phyloP scores from a whole-genome alignment of 1,140 invertebrate genomes.

The Megalopta genalis region DNA sequence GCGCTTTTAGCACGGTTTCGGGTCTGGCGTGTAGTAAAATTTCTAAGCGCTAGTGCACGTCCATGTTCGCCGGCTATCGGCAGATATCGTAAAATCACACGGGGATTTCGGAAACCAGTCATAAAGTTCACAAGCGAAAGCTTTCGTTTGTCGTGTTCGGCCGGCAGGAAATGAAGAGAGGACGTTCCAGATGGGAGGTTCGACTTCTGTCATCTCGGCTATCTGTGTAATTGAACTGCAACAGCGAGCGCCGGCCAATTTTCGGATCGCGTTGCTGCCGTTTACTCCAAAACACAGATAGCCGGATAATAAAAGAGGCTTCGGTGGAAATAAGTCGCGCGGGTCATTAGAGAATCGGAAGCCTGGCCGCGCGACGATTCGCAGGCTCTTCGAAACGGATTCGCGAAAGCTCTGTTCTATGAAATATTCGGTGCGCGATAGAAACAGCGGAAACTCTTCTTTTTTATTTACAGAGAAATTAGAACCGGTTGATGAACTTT shows the following conservation, averaged over 20 bases:
- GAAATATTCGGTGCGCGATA: neutral
- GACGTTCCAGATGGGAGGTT: neutral
- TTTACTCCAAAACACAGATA: neutral
- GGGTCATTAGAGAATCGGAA: neutral
- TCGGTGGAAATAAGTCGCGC: neutral
- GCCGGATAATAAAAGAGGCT: neutral
- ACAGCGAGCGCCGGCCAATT: constrained; percentile 13
- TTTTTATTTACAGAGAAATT: too few relatives aligned
- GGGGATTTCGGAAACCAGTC: constrained; percentile 18
- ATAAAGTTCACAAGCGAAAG: constrained; percentile 18
- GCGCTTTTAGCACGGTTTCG: neutral
- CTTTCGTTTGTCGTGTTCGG: constrained; percentile 11
- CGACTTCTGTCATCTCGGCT: constrained; percentile 14
- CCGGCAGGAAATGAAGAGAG: neutral
- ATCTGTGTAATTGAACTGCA: constrained; percentile 30
- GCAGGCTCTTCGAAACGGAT: neutral
- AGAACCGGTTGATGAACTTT: too few relatives aligned
- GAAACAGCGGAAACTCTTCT: too few relatives aligned
- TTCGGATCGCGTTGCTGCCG: constrained; percentile 15
- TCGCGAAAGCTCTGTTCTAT: neutral
- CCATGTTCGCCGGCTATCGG: neutral
- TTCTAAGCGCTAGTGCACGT: constrained; percentile 8
- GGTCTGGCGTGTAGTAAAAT: constrained; percentile 24
- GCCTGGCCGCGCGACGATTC: neutral
- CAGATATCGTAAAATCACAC: constrained; percentile 25